Evolutionary conservation across 1,140 invertebrate genomes (phyloP).

Genomic region (Lucilia sericata): DNA sequence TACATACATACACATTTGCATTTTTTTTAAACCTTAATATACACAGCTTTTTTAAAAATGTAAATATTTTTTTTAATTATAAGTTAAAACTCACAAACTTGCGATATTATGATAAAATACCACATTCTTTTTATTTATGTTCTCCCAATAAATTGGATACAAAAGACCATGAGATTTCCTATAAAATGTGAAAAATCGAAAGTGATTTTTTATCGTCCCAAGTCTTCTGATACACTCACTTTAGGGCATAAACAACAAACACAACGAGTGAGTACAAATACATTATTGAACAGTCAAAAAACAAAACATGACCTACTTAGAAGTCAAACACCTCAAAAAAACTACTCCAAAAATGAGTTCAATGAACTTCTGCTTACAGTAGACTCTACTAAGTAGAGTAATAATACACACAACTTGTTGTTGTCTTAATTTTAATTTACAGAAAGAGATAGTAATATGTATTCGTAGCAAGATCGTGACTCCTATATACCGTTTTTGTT

Average conservation of each 20-base stretch:
- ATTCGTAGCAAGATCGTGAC: background rate
- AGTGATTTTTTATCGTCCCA: slow-evolving; percentile 51
- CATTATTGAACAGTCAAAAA: background rate
- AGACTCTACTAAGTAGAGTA: no score
- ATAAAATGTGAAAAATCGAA: slow-evolving; percentile 55
- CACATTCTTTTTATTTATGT: background rate
- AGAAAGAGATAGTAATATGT: no score
- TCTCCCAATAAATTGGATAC: slow-evolving; percentile 31
- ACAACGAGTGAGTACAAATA: background rate
- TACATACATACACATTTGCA: no score
- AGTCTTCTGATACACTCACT: no score
- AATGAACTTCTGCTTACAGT: background rate
- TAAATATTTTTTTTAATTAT: no score
- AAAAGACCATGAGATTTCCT: slow-evolving; percentile 41
- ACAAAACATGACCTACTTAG: background rate
- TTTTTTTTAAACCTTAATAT: no score
- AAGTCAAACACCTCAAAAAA: background rate
- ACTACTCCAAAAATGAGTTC: background rate
- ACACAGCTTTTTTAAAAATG: no score
- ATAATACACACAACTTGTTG: no score
- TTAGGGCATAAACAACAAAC: background rate
- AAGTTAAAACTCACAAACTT: no score
- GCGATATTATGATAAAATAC: background rate
- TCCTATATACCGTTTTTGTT: no score
- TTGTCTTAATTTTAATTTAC: no score